Evolutionary conservation across 2,888 invertebrate species (phyloP), one percentile per base, ranked within the genome.

Genomic region (Melinopterus prodromus): DNA sequence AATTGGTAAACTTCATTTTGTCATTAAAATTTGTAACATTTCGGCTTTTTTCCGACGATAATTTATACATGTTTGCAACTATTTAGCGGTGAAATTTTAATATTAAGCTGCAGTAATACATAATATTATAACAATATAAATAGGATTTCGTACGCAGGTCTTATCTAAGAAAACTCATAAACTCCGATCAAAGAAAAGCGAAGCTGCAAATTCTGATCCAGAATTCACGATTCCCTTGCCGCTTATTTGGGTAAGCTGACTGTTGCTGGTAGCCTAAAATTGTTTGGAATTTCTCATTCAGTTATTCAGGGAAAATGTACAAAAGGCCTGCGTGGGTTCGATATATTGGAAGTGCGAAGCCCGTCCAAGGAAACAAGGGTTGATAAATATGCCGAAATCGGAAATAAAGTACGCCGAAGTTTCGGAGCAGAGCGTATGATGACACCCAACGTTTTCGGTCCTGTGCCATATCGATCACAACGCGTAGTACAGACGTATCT

Each of bases 301-400:
- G 53, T 53, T 53, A 53, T 53, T 53, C 53, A 53, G 53, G 53
- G 53, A 53, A 53, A 53, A 53, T 53, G 53, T 53, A 53, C 53
- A 12, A 4, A 53, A 53, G 53, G 53, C 53, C 53, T 12, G 53
- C 53, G 53, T 12, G 53, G 53, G 53, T 53, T 12, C 53, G 53
- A 53, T 12, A 53, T 53, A 53, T 53, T 53, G 53, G 12, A 53
- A 9, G 53, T 53, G 53, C 2, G 53, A 7, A 7, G 53, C 53
- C 53, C 9, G 53, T 12, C 53, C 9, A 4, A 9, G 53, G 53
- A 53, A 53, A 53, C 53, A 53, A 53, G 53, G 53, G 53, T 9
- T 53, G 53, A 53, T 53, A 53, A 53, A 53, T 53, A 53, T 53
- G 53, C 53, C 53, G 53, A 53, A 53, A 53, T 53, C 53, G 53